Evolutionary conservation across 1,140 invertebrate genomes (phyloP).

Genomic region (Idris sp.): DNA sequence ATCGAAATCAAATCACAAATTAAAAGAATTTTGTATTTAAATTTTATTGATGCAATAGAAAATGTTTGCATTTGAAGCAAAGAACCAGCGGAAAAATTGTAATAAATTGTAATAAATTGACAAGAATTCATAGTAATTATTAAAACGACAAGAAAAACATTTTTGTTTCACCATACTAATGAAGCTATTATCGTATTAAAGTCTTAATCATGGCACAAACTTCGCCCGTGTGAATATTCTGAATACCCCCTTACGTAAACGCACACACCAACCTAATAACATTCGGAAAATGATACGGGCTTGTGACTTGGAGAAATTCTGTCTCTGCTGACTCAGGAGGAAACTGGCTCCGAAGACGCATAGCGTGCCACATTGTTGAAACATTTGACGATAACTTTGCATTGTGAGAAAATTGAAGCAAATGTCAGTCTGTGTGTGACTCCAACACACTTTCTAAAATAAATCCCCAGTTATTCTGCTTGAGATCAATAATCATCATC

Average conservation of each 20-base stretch:
- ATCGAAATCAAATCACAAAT: no score
- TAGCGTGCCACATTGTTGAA: constrained; percentile 40
- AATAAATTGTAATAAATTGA: no score
- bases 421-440: constrained; percentile 45
- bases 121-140: no score
- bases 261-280: constrained; percentile 19
- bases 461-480: no score
- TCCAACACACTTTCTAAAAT: constrained; percentile 37
- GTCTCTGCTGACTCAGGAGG: constrained; percentile 30
- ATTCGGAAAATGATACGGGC: constrained; percentile 33
- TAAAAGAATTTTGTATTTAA: no score
- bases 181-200: not conserved
- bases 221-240: constrained; percentile 7
- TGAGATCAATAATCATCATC: no score
- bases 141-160: no score
- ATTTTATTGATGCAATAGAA: no score
- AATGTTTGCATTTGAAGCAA: no score
- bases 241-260: constrained; percentile 17
- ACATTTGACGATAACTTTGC: constrained; percentile 43
- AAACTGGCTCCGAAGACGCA: constrained; percentile 44
- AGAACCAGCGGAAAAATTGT: no score
- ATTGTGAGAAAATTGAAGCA: constrained; percentile 40
- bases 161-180: no score
- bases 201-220: not conserved
- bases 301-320: constrained; percentile 40